These are phyloP conservation scores for Acyrthosiphon pisum DNA, from an alignment of 1,140 invertebrate species.

Conservation along the genomic window DNA sequence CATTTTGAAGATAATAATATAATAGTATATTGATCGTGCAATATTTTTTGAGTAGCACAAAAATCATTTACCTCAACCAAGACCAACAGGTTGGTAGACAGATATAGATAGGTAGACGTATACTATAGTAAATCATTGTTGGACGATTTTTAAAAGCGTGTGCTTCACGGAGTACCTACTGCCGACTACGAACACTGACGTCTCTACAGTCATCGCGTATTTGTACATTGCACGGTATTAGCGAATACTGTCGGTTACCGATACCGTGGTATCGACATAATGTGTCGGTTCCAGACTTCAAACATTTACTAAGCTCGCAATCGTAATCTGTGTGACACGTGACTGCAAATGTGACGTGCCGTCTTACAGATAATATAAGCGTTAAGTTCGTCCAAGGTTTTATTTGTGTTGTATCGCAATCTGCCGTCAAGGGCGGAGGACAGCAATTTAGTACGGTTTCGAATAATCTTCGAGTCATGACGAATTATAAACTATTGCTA, in stretches of 20 bases:
- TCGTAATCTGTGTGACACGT: not conserved
- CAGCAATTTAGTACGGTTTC: not conserved
- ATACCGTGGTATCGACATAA: not conserved
- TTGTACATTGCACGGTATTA: not conserved
- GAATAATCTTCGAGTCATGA: not conserved
- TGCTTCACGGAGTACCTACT: not conserved
- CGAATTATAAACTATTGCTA: too few relatives aligned
- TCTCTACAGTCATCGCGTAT: not conserved
- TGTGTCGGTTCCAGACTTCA: not conserved
- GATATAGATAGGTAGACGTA: too few relatives aligned
- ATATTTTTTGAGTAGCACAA: not conserved
- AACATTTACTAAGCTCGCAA: not conserved
- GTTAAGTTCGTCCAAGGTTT: not conserved
- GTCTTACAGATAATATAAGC: not conserved
- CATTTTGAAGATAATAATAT: too few relatives aligned
- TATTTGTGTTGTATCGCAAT: not conserved
- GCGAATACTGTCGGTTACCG: not conserved
- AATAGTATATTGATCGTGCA: too few relatives aligned
- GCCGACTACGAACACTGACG: not conserved
- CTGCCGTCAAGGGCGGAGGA: not conserved
- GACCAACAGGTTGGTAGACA: not conserved
- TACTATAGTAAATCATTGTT: too few relatives aligned
- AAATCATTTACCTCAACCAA: too few relatives aligned
- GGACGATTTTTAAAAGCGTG: not conserved
- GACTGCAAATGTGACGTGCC: not conserved